Evolutionary conservation across 2,113 vertebrate genomes (phyloP).

Genomic region (Atlantisia rogersi): DNA sequence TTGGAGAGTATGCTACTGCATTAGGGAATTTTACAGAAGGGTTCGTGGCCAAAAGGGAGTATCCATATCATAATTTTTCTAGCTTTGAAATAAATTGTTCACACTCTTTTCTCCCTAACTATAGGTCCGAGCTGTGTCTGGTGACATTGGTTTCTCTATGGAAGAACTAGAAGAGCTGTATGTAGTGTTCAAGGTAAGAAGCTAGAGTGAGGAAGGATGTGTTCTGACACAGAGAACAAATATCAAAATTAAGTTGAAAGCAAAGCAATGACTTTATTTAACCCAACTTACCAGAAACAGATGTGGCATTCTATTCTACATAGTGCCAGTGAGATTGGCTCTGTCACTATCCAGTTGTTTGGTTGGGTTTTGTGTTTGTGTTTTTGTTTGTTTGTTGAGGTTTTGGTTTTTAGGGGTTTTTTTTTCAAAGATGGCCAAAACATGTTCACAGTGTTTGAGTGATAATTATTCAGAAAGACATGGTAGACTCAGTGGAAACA

Average conservation of each 20-base stretch:
- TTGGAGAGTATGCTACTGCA: not conserved
- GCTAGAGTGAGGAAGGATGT: not conserved
- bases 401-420: not conserved
- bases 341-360: not conserved
- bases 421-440: not conserved
- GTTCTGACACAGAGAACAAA: not conserved
- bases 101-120: not conserved
- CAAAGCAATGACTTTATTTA: not conserved
- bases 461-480: not conserved
- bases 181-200: slow-evolving; percentile 93
- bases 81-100: not conserved
- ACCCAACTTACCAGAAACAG: not conserved
- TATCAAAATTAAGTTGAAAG: not conserved
- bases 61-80: not conserved
- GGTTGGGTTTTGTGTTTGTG: too few species aligned
- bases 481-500: not conserved
- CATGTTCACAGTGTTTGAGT: not conserved
- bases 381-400: too few species aligned
- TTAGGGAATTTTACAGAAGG: not conserved
- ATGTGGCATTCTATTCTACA: not conserved
- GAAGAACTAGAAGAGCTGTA: slow-evolving; percentile 96
- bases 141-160: slow-evolving; percentile 91
- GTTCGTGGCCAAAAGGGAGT: not conserved
- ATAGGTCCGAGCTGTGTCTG: slow-evolving; percentile 93
- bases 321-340: not conserved